Base-by-base conservation (phyloP, 2,888 invertebrate species). In the Antheraea assamensis region DNA sequence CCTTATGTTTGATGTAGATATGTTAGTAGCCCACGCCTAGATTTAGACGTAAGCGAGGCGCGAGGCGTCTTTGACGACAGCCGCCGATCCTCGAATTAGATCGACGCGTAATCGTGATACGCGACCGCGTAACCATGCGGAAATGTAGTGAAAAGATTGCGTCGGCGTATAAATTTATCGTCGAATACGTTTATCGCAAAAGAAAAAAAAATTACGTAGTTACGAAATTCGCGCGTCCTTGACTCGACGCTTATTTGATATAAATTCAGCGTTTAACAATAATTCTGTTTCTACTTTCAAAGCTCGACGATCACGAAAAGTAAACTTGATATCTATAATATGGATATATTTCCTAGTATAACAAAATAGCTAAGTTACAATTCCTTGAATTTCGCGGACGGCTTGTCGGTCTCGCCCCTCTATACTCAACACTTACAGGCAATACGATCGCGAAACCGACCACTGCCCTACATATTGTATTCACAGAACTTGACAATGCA, bases 121-220 rank as follows among this genome's bases (percentile, higher is more conserved):
- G 84, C 87, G 83, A 80, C 85, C 82, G 84, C 85, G 91, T 90
- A 87, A 86, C 92, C 89, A 94, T 90, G 94, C 94, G 94, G 94
- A 94, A 93, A 90, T 88, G 85, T 84, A 89, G 89, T 89, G 88
- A 90, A 92, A 92, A 89, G 87, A 88, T 87, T 85, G 88, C 90
- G 90, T 91, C 87, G 88, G 89, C 86, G 90, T 89, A 89, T 89
- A 91, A 90, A 92, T 93, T 92, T 92, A 92, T 92, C 89, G 88
- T 87, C 85, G 86, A 87, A 82, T 83, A 91, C 88, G 87, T 90
- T 83, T 87, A n/a, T 86, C 83, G 86, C 86, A 86, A 84, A 82
- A 78, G 77, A 76, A 73, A 78, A 76, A 73, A 78, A 81, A 84
- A 83, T 83, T 88, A 85, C 90, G 88, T 86, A 87, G 88, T 89